Conservation (phyloP, 2,797 vertebrate genomes). For the Sandelia bainsii region DNA sequence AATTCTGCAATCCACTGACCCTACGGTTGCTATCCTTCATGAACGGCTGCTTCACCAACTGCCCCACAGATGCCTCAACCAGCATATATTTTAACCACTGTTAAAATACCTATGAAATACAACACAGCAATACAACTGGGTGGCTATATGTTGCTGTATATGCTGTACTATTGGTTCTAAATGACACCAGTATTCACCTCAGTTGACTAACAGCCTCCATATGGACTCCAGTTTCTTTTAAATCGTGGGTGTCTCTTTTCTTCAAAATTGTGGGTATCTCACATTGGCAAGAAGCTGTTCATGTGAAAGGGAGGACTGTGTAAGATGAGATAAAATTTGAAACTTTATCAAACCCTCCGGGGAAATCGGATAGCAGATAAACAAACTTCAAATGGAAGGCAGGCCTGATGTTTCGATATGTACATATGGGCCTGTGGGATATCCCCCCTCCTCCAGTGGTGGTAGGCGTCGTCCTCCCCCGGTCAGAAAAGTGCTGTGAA, state of each 20-base stretch:
- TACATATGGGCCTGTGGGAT: slow-evolving; percentile 43
- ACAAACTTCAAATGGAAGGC: slow-evolving; percentile 32
- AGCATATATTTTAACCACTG: too few species aligned
- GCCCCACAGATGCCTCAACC: too few species aligned
- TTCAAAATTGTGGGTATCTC: slow-evolving; percentile 49
- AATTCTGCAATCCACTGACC: too few species aligned
- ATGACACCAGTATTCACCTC: slow-evolving; percentile 12
- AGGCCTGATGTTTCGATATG: slow-evolving; percentile 30
- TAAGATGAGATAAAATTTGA: slow-evolving; percentile 39
- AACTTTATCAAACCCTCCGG: slow-evolving; percentile 37
- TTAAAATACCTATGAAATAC: neutral
- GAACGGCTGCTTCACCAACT: too few species aligned
- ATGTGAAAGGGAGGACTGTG: slow-evolving; percentile 21
- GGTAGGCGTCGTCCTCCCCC: slow-evolving; percentile 50
- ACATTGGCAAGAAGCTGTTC: slow-evolving; percentile 11
- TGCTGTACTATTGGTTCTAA: neutral
- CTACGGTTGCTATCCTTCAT: too few species aligned
- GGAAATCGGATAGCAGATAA: slow-evolving; percentile 45
- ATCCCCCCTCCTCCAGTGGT: slow-evolving; percentile 59
- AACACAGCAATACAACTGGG: neutral
- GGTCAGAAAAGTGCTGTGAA: slow-evolving; percentile 70
- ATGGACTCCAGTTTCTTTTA: slow-evolving; percentile 33
- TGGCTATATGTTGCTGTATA: neutral
- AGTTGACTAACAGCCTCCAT: neutral
- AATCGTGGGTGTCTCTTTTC: slow-evolving; percentile 56